Conservation (phyloP, 2,113 vertebrate genomes). For the Clarias gariepinus region DNA sequence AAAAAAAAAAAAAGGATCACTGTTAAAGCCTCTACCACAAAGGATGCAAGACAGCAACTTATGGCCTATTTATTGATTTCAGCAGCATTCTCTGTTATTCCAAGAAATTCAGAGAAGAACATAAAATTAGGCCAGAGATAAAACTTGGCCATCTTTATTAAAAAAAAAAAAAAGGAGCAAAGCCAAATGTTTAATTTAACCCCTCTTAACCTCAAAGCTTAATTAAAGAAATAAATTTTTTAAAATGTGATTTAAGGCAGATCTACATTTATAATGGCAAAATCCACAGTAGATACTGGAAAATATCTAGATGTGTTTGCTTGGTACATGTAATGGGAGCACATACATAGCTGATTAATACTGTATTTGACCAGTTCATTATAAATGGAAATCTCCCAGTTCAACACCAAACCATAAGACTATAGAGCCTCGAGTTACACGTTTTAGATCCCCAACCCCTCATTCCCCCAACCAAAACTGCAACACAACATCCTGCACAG, state of each 20-base stretch:
- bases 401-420: conserved; percentile 17
- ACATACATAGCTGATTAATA: conserved; percentile 14
- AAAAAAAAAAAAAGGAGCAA: conserved; percentile 68
- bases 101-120: conserved; percentile 64
- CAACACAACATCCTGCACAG: conserved; percentile 30
- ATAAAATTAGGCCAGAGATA: conserved; percentile 68
- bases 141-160: conserved; percentile 77
- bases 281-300: conserved; percentile 56
- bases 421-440: background rate
- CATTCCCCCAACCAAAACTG: conserved; percentile 21
- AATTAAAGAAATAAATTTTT: conserved; percentile 74
- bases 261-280: conserved; percentile 72
- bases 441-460: background rate
- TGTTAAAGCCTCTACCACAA: conserved; percentile 24
- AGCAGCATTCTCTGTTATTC: conserved; percentile 37
- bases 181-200: conserved; percentile 61
- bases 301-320: conserved; percentile 22
- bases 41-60: conserved; percentile 16
- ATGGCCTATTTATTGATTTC: conserved; percentile 37
- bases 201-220: conserved; percentile 64
- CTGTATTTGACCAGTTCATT: conserved; percentile 16
- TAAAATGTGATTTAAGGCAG: conserved; percentile 75
- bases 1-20: background rate
- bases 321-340: conserved; percentile 25
- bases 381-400: conserved; percentile 8